phyloP scores from a whole-genome alignment of 2,113 vertebrate species.

The Prunella fulvescens region DNA sequence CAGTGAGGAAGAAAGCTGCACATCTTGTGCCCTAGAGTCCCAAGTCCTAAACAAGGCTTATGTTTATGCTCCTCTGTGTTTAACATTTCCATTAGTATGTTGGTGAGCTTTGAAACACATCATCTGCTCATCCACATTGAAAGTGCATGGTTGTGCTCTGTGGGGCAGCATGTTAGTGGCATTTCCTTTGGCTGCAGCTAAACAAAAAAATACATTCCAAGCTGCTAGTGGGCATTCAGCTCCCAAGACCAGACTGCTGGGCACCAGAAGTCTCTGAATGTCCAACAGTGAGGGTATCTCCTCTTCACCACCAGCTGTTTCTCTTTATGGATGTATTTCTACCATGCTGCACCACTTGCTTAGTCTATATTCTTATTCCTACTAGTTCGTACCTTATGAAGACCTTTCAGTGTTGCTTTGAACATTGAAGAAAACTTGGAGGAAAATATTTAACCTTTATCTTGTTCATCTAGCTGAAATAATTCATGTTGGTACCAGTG shows the following conservation, averaged over 20 bases:
- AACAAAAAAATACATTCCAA: background rate
- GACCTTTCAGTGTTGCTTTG: background rate
- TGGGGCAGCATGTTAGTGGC: background rate
- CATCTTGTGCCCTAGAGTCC: background rate
- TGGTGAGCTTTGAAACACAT: background rate
- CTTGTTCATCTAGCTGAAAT: background rate
- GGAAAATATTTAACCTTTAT: background rate
- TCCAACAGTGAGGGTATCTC: background rate
- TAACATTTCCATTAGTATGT: background rate
- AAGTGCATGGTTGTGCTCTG: background rate
- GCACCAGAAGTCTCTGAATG: background rate
- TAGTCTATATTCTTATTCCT: background rate
- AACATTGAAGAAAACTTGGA: background rate
- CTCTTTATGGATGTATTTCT: background rate
- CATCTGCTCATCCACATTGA: rapidly evolving
- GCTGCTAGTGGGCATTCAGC: background rate
- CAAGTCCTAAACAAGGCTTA: background rate
- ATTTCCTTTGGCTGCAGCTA: background rate
- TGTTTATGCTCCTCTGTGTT: background rate
- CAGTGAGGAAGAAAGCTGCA: background rate
- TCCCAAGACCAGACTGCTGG: background rate
- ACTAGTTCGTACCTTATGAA: background rate
- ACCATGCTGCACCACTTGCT: background rate
- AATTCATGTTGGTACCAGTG: background rate
- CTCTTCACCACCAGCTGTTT: background rate